phyloP scores from a whole-genome alignment of 2,113 vertebrate species.

The Microtus ochrogaster region DNA sequence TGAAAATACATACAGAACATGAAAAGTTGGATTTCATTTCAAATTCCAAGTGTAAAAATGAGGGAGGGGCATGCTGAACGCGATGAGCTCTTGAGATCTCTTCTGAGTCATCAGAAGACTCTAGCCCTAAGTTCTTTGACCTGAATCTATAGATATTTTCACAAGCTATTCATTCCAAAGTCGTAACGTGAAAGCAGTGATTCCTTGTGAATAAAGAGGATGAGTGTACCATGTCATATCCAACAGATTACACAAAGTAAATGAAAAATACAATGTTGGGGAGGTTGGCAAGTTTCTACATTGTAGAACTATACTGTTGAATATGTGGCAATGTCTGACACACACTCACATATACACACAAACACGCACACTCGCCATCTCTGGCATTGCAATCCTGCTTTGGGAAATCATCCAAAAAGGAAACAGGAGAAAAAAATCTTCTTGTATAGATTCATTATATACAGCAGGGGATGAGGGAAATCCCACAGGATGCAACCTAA shows the following conservation, averaged over 20 bases:
- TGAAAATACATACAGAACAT: neutral
- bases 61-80: neutral
- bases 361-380: neutral
- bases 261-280: slow-evolving; percentile 29
- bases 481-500: slow-evolving; percentile 66
- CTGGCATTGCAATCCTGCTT: slow-evolving; percentile 16
- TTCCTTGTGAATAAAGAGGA: neutral
- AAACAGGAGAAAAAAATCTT: slow-evolving; percentile 33
- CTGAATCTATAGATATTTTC: neutral
- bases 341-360: neutral
- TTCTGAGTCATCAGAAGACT: neutral
- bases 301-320: neutral
- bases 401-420: slow-evolving; percentile 51
- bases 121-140: neutral
- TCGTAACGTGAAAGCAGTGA: neutral
- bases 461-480: neutral
- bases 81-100: neutral
- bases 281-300: neutral
- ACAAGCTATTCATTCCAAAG: neutral
- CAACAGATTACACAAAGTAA: neutral
- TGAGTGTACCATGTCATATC: neutral
- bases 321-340: neutral
- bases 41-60: neutral
- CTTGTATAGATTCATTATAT: slow-evolving; percentile 12
- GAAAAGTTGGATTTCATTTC: neutral